Base-by-base conservation (phyloP, 2,113 vertebrate genomes). In the Elephas maximus region DNA sequence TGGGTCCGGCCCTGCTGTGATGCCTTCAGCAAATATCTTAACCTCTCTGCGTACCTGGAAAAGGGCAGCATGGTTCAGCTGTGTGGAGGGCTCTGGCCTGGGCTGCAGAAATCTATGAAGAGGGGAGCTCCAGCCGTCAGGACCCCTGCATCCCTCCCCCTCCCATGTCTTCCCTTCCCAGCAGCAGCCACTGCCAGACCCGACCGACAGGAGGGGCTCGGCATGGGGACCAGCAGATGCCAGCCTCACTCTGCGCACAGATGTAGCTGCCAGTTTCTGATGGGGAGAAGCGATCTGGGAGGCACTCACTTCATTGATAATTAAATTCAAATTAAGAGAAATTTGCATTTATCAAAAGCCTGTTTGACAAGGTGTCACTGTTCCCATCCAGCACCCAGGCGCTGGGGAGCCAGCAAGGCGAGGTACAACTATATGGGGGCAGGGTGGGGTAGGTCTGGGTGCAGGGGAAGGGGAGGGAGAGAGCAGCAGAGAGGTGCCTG, bases 271-370 rank as follows among this genome's bases (percentile, higher is more conserved):
- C 97, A 96, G 82, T 96, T 98, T 96, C 97, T 96, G 97, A 97
- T 87, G 97, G 97, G 93, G 95, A 97, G 90, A 95, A 91, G 96
- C 6, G 96, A 94, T 93, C 97, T 97, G 98, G 95, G 96, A 98
- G 97, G 84, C 92, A 12, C 97, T 98, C 85, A 97, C 95, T 97
- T 98, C 96, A 97, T 97, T 97, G 97, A 98, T 97, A 98, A 98
- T 98, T 97, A 97, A 98, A 98, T 97, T 98, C 98, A 97, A 97
- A 98, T 98, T 97, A 98, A 97, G 97, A 96, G 96, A 95, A 95
- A 98, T 97, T 98, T 98, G 97, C 98, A 98, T 98, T 96, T 97
- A 98, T 97, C 97, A 98, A 96, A 97, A 97, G 97, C 93, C 97
- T 98, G 96, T 97, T 98, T 98, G 97, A 98, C 98, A 98, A 97